Evolutionary conservation across 1,140 invertebrate species (phyloP).

Genomic region (Nylanderia fulva): DNA sequence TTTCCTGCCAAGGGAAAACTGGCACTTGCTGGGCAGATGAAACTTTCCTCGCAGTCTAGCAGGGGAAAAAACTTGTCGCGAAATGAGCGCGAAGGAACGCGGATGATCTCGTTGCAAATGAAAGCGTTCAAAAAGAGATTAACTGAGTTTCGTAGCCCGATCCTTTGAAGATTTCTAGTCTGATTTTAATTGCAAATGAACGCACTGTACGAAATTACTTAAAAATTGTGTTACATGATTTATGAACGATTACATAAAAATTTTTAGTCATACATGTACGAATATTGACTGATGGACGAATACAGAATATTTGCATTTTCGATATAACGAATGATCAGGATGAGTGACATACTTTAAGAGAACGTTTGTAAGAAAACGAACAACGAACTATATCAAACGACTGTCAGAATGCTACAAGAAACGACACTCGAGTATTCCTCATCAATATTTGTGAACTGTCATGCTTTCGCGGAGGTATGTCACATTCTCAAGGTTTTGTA

Average conservation of each 20-base stretch:
- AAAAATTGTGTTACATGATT: conserved; percentile 10
- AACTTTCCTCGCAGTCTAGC: conserved; percentile 54
- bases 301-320: conserved; percentile 15
- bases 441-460: conserved; percentile 57
- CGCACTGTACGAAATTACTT: background rate
- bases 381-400: conserved; percentile 45
- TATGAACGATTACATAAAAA: conserved; percentile 9
- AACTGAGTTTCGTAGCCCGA: background rate
- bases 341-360: conserved; percentile 30
- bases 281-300: conserved; percentile 7
- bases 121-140: conserved; percentile 29
- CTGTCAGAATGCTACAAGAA: conserved; percentile 24
- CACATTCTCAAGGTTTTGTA: conserved; percentile 41
- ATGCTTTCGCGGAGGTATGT: conserved; percentile 27
- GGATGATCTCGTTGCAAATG: conserved; percentile 22
- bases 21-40: conserved; percentile 39
- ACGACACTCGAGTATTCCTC: conserved; percentile 44
- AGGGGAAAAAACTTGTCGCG: conserved; percentile 14
- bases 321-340: conserved; percentile 25
- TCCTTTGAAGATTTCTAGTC: background rate
- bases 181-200: conserved; percentile 44
- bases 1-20: conserved; percentile 56
- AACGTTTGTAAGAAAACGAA: background rate
- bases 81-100: background rate
- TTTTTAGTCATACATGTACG: background rate